These are phyloP conservation scores for Apis laboriosa DNA, from an alignment of 1,140 invertebrate species.

Conservation along the genomic window DNA sequence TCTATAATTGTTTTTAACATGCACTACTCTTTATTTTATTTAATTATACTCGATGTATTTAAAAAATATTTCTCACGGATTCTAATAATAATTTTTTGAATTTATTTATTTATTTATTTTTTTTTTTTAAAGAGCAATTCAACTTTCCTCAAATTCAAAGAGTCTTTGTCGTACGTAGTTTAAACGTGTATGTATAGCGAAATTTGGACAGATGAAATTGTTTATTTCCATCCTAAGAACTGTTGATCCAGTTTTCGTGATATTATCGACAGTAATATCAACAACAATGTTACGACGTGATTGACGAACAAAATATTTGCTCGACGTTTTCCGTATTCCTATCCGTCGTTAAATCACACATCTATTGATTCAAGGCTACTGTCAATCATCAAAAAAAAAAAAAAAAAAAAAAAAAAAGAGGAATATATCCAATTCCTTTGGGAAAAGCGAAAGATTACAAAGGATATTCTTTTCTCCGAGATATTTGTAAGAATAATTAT, in stretches of 20 bases:
- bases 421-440: neutral
- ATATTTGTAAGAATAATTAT: neutral
- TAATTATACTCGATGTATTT: too few species aligned
- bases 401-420: neutral
- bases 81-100: neutral
- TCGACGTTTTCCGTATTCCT: neutral
- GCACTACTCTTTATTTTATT: too few species aligned
- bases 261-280: neutral
- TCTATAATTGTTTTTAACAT: too few species aligned
- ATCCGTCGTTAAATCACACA: neutral
- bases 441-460: accelerated
- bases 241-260: neutral
- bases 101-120: neutral
- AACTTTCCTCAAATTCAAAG: neutral
- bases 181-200: neutral
- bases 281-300: conserved; percentile 8
- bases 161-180: too few species aligned
- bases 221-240: neutral
- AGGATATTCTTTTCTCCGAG: neutral
- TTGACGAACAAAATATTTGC: conserved; percentile 10
- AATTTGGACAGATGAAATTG: too few species aligned
- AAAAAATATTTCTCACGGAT: too few species aligned
- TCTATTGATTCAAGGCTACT: neutral
- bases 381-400: neutral
- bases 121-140: neutral